Evolutionary conservation across 2,888 invertebrate genomes (phyloP), one percentile per base, ranked within the genome.

Genomic region (Patella depressa): DNA sequence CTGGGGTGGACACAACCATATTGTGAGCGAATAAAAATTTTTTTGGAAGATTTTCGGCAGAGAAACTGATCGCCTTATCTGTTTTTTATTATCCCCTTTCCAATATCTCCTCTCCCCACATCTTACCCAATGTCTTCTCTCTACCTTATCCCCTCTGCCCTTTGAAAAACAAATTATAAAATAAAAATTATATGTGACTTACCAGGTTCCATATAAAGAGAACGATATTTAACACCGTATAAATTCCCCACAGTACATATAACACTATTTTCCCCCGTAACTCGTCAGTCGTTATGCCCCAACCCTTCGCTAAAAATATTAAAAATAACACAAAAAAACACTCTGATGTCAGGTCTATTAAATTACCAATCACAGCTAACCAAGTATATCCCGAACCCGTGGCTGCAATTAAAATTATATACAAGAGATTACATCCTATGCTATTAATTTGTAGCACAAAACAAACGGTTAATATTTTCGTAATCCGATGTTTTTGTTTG

Each of bases 121-220:
- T 45, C 45, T 7, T 7, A 45, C 1, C 45, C 7, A 45, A 45
- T 45, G 45, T 45, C 45, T 45, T 9, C 45, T 45, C 45, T 9
- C 9, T 1, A 45, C 9, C 45, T 45, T 45, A 9, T 45, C 9
- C 34, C 45, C 45, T 1, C 45, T 45, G 45, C 7, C 45, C 1
- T 4, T 45, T 45, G 45, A 45, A 14, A 72, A 45, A 45, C 29
- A 72, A 19, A 17, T 45, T 9, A 45, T 1, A 9, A 45, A 45
- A 45, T 45, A 45, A 45, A 29, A 45, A 9, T 34, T 34, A 9
- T 45, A 45, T 1, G 0, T 17, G 57, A 93, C 95, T 94, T 93
- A 98, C 98, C 94, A 96, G 95, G 93, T 98, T 98, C 97, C 98
- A 98, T 77, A 98, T 95, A 92, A 98, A 98, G 2, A 98, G 94